Evolutionary conservation across 2,113 vertebrate genomes (phyloP), one percentile per base, ranked within the genome.

Genomic region (Scalopus aquaticus): DNA sequence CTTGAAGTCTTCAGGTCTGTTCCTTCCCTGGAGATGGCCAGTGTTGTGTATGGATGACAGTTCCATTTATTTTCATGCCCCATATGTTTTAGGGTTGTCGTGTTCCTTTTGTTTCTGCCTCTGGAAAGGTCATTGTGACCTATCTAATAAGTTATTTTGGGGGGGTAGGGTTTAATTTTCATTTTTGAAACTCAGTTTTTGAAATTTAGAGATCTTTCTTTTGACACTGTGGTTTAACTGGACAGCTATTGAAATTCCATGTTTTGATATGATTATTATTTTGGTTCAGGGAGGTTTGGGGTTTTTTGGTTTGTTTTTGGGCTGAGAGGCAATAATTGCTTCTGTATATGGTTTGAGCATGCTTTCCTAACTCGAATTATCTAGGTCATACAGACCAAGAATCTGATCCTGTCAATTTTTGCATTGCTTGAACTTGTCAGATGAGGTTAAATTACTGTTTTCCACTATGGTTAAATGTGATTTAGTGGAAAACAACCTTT

Each of bases 401-500:
- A 26, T 62, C 80, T 35, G 42, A 80, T 77, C 54, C 56, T 88
- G 65, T 93, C 73, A 76, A 37, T 56, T 90, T 92, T 69, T 92
- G 44, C 58, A 5, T 74, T 96, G 44, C 60, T 74, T 73, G 46
- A 22, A 84, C 77, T 90, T 92, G 88, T 96, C 95, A 95, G 73
- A 78, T 93, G 95, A 96, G 4, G 73, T 70, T 88, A 91, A 72
- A 76, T 94, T 87, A 91, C 83, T 94, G 6, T 94, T 96, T 95
- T 97, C 93, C 95, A 80, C 22, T 54, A 15, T 96, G 95, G 97
- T 80, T 96, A 93, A 95, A 82, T 42, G 37, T 96, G 51, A 79
- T 58, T 94, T 94, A 49, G 56, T 92, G 93, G 92, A 93, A 97
- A 94, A 89, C 62, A 90, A 94, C 72, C 78, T 91, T 91, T 91